A percentile compares a stretch with the other conserved stretches of the same genome.
These are phyloP conservation scores for Tipula vernalis DNA, from an alignment of 2,888 invertebrate genomes.

Conservation along the genomic window DNA sequence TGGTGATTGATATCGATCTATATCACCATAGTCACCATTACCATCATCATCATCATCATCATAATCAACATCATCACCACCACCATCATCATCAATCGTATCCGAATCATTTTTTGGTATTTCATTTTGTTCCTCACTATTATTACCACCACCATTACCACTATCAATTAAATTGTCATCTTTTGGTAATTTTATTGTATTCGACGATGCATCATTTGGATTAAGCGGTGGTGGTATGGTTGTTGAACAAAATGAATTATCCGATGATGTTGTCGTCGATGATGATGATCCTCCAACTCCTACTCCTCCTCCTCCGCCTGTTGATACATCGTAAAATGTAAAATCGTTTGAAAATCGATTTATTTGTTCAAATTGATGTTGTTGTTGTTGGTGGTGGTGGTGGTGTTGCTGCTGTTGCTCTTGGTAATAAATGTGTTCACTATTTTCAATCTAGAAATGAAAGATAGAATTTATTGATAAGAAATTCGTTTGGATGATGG, in stretches of 20 bases:
- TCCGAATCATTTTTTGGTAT: neutral
- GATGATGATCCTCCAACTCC: neutral
- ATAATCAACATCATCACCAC: neutral
- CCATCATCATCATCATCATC: neutral
- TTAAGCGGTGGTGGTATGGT: neutral
- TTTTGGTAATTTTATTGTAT: neutral
- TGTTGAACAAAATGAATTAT: neutral
- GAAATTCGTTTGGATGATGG: neutral
- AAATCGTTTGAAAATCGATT: slow-evolving; percentile 7
- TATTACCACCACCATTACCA: neutral
- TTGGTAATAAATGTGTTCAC: neutral
- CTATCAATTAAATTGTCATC: neutral
- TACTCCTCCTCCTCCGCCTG: neutral
- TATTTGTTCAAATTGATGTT: neutral
- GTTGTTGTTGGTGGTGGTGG: neutral
- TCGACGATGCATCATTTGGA: neutral
- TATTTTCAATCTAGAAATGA: slow-evolving; percentile 4
- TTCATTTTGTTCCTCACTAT: neutral
- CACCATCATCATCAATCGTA: neutral
- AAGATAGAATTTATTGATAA: neutral
- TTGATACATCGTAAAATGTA: slow-evolving; percentile 5
- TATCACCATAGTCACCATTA: neutral
- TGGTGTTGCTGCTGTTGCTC: neutral
- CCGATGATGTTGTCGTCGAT: neutral
- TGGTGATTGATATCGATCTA: neutral